These are phyloP conservation scores for Sinopyrophorus schimmeli DNA, from an alignment of 2,888 invertebrate species.

Conservation along the genomic window DNA sequence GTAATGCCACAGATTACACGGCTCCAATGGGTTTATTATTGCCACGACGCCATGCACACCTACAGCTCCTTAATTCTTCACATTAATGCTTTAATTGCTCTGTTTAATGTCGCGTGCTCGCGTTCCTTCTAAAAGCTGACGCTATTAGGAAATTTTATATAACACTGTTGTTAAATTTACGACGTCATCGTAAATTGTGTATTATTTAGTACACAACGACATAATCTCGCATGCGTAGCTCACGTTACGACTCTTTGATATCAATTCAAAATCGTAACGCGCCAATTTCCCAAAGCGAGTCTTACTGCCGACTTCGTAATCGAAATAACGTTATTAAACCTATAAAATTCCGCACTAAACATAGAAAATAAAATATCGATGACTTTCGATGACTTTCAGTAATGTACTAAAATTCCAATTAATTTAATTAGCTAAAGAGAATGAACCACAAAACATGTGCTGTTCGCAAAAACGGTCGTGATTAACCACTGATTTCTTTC, in stretches of 20 bases:
- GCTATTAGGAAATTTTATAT: slow-evolving; percentile 25
- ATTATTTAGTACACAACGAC: slow-evolving; percentile 9
- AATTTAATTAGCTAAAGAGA: no score
- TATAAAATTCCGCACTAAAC: no score
- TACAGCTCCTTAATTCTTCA: slow-evolving; percentile 34
- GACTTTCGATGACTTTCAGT: no score
- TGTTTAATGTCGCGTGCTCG: slow-evolving; percentile 27
- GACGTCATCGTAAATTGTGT: slow-evolving; percentile 22
- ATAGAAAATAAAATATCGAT: no score
- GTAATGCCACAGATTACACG: slow-evolving; percentile 44
- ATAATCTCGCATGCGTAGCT: slow-evolving; percentile 3
- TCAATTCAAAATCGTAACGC: background rate
- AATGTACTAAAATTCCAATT: no score
- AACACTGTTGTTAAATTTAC: slow-evolving; percentile 27
- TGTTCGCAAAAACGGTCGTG: no score
- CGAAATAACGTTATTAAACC: no score
- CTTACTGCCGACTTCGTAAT: no score
- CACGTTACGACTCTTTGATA: background rate
- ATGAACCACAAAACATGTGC: no score
- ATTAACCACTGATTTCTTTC: no score
- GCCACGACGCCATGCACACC: slow-evolving; percentile 35
- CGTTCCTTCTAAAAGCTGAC: slow-evolving; percentile 22
- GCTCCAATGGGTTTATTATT: slow-evolving; percentile 45
- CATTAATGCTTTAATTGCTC: slow-evolving; percentile 36
- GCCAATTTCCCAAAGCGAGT: slow-evolving; percentile 1